phyloP scores from a whole-genome alignment of 2,797 vertebrate species.

The Gephyroberyx darwinii region DNA sequence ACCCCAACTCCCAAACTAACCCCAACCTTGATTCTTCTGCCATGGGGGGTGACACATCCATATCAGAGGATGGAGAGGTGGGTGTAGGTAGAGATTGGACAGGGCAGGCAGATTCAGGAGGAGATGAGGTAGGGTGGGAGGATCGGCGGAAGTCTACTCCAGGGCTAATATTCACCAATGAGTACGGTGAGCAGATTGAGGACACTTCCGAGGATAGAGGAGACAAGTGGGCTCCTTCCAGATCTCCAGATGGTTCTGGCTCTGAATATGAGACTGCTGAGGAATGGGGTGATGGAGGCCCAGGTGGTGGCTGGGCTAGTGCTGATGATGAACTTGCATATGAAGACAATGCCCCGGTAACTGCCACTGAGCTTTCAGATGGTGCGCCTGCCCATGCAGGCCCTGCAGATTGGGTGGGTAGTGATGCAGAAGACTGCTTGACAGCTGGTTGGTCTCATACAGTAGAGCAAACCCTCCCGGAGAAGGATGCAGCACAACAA shows the following conservation, averaged over 20 bases:
- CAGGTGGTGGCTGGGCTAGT: slow-evolving; percentile 70
- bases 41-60: slow-evolving; percentile 42
- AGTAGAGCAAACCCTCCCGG: neutral
- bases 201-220: slow-evolving; percentile 51
- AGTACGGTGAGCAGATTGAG: slow-evolving; percentile 76
- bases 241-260: slow-evolving; percentile 74
- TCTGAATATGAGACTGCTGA: slow-evolving; percentile 80
- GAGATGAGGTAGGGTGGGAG: slow-evolving; percentile 25
- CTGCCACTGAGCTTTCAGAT: slow-evolving; percentile 23
- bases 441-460: slow-evolving; percentile 25
- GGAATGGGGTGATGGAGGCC: slow-evolving; percentile 77
- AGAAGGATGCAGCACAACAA: neutral
- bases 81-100: slow-evolving; percentile 32
- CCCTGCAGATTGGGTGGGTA: slow-evolving; percentile 21
- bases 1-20: slow-evolving; percentile 69
- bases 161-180: slow-evolving; percentile 79
- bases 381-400: slow-evolving; percentile 19
- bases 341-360: slow-evolving; percentile 20
- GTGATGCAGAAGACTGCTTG: slow-evolving; percentile 29
- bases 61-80: slow-evolving; percentile 26
- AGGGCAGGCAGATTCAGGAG: slow-evolving; percentile 28
- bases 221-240: slow-evolving; percentile 46
- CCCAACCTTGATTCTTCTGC: slow-evolving; percentile 67
- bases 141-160: slow-evolving; percentile 74
- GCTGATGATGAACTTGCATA: slow-evolving; percentile 69